Percentiles rank a stretch among this genome's conserved stretches.
Conservation (phyloP, 1,140 invertebrate genomes). For the Frieseomelitta varia region DNA sequence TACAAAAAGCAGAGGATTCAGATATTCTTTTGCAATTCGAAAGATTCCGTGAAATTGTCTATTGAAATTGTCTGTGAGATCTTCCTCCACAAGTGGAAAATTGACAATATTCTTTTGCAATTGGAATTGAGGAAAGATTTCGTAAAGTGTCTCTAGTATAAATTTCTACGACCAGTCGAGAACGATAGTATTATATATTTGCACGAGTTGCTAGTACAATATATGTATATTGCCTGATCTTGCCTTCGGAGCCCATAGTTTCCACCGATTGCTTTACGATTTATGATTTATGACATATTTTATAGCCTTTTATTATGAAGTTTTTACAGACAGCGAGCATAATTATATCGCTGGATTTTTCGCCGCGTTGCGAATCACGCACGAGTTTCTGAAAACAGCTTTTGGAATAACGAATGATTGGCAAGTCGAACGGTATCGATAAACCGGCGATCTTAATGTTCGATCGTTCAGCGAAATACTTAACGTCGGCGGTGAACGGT, state of each 20-base stretch:
- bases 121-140: too few species aligned
- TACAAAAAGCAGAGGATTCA: too few species aligned
- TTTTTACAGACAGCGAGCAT: not conserved
- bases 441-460: slow-evolving; percentile 34
- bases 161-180: not conserved
- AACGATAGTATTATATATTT: not conserved
- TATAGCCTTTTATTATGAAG: not conserved
- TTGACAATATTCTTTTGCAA: too few species aligned
- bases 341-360: not conserved
- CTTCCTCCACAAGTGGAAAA: too few species aligned
- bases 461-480: slow-evolving; percentile 8
- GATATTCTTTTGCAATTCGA: too few species aligned
- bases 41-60: too few species aligned
- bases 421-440: slow-evolving; percentile 1
- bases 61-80: too few species aligned
- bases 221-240: not conserved
- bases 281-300: not conserved
- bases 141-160: too few species aligned
- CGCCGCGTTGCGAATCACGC: not conserved
- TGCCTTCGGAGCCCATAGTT: not conserved
- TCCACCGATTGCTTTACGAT: not conserved
- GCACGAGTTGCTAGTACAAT: not conserved
- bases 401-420: slow-evolving; percentile 1
- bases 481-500: not conserved
- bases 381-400: slow-evolving; percentile 9